Evolutionary conservation across 2,888 invertebrate species (phyloP).

Genomic region (Podabrus alpinus): DNA sequence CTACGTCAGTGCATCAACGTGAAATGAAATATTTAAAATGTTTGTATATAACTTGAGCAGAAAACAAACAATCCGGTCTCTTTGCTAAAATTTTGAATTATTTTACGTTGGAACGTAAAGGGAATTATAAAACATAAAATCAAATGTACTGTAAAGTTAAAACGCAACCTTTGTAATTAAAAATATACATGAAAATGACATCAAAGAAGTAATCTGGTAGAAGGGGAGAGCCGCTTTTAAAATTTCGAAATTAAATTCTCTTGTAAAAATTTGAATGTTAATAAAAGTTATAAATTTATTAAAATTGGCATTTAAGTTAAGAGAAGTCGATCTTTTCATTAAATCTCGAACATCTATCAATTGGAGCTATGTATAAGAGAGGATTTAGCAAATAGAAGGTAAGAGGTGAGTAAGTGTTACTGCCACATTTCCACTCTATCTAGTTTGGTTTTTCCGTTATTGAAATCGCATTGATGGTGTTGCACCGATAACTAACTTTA

Average conservation of each 20-base stretch:
- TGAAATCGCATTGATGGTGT: constrained; percentile 12
- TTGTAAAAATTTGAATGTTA: constrained; percentile 1
- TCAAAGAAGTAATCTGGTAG: constrained; percentile 10
- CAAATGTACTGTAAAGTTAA: constrained; percentile 7
- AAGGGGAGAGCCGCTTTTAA: constrained; percentile 8
- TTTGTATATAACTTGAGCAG: neutral
- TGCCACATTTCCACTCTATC: constrained; percentile 43
- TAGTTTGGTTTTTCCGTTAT: constrained; percentile 29
- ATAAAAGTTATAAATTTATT: constrained; percentile 18
- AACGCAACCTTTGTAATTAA: constrained; percentile 10
- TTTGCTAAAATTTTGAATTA: neutral
- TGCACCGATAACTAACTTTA: constrained; percentile 9
- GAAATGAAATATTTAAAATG: neutral
- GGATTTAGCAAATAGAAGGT: constrained; percentile 39
- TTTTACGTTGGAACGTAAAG: neutral
- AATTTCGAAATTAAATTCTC: neutral
- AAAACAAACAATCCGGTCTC: neutral
- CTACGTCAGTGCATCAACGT: too few relatives aligned
- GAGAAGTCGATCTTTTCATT: constrained; percentile 42
- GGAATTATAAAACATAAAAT: constrained; percentile 13
- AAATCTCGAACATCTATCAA: constrained; percentile 52
- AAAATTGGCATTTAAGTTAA: constrained; percentile 14
- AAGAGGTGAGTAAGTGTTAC: constrained; percentile 44
- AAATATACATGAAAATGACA: constrained; percentile 18
- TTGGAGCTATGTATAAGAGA: constrained; percentile 41